phyloP scores from a whole-genome alignment of 2,113 vertebrate genomes.

The Ciconia boyciana region DNA sequence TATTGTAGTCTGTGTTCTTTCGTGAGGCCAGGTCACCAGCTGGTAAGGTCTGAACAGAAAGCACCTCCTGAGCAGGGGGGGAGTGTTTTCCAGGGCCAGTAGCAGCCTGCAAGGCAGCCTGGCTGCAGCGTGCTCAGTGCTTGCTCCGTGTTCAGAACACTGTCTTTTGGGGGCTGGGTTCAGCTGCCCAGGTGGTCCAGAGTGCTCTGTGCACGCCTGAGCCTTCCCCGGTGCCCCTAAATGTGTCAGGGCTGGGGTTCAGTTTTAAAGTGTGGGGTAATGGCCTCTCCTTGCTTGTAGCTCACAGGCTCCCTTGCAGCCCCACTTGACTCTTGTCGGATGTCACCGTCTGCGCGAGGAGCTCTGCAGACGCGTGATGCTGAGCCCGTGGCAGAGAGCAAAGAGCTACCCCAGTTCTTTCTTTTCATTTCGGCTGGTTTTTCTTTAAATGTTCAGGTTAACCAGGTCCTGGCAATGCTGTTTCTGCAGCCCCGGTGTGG shows the following conservation, averaged over 20 bases:
- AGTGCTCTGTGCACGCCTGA: not conserved
- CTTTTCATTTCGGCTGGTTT: not conserved
- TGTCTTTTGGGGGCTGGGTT: not conserved
- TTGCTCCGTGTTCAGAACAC: accelerated
- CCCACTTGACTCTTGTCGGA: not conserved
- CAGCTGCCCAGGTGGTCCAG: not conserved
- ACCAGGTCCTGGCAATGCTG: not conserved
- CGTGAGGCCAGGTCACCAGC: not conserved
- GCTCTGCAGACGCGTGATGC: not conserved
- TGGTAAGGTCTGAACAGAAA: not conserved
- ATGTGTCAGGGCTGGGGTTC: not conserved
- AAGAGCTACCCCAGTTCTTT: not conserved
- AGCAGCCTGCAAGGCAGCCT: not conserved
- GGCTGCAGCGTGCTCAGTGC: not conserved
- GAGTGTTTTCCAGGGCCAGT: not conserved
- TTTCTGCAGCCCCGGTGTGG: not conserved
- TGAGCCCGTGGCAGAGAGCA: not conserved
- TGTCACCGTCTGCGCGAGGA: accelerated
- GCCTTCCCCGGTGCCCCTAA: not conserved
- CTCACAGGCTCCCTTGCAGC: not conserved
- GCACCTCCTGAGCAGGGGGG: not conserved
- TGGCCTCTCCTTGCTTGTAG: not conserved
- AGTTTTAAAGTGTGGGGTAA: not conserved
- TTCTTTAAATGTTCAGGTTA: not conserved
- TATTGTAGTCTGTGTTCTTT: not conserved